phyloP scores from a whole-genome alignment of 2,797 vertebrate genomes.

The Rhinatrema bivittatum region DNA sequence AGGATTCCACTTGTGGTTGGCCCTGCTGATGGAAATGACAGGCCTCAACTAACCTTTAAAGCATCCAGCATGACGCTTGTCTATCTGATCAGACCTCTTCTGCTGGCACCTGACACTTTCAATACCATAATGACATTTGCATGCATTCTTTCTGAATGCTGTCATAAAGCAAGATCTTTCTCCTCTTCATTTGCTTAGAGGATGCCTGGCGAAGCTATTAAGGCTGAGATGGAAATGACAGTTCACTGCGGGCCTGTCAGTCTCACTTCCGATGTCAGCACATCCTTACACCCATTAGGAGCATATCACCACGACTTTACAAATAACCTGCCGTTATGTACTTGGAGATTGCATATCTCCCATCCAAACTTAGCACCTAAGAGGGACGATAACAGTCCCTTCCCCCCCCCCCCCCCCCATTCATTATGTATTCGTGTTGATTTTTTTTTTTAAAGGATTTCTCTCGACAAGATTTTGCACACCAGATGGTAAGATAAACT shows the following conservation, averaged over 20 bases:
- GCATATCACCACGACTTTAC: conserved; percentile 38
- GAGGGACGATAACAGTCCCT: conserved; percentile 21
- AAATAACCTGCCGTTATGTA: conserved; percentile 37
- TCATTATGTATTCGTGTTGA: conserved; percentile 10
- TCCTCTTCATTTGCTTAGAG: conserved; percentile 61
- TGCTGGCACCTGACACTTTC: conserved; percentile 65
- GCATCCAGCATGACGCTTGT: conserved; percentile 58
- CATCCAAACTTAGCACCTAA: conserved; percentile 32
- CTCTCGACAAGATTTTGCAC: background rate
- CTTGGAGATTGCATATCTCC: conserved; percentile 1
- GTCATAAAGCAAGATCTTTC: conserved; percentile 62
- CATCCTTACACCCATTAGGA: conserved; percentile 63
- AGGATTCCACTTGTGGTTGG: conserved; percentile 62
- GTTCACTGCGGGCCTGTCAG: conserved; percentile 64
- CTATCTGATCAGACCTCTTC: conserved; percentile 65
- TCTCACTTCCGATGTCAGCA: conserved; percentile 61
- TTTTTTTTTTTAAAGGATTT: conserved; percentile 18
- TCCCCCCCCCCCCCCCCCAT: too few relatives aligned
- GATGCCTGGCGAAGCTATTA: conserved; percentile 71
- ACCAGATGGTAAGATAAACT: background rate
- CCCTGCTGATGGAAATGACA: conserved; percentile 71
- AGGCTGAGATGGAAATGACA: conserved; percentile 67
- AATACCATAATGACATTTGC: conserved; percentile 69
- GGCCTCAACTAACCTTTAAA: conserved; percentile 68
- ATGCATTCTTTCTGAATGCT: conserved; percentile 56